Conservation (phyloP, 2,888 invertebrate genomes). For the Elysia crispata region DNA sequence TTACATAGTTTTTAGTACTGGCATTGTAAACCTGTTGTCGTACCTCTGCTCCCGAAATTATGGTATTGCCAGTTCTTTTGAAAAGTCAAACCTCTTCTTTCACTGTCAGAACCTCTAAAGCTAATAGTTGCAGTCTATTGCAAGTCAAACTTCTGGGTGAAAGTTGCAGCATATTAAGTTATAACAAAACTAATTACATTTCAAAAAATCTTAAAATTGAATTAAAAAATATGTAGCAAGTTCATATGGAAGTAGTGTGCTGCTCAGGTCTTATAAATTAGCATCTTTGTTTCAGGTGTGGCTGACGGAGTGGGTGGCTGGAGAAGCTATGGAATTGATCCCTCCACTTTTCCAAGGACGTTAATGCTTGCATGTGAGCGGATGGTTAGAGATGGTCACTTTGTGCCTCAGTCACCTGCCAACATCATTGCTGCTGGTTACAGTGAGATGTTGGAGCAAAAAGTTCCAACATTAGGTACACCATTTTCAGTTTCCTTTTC, state of each 20-base stretch:
- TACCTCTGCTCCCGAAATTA: too few species aligned
- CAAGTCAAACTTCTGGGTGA: too few species aligned
- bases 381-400: constrained; percentile 89
- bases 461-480: constrained; percentile 92
- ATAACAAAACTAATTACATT: too few species aligned
- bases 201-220: too few species aligned
- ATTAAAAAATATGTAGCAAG: too few species aligned
- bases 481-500: background rate
- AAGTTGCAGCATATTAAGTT: background rate
- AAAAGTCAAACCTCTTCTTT: too few species aligned
- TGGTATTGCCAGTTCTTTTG: too few species aligned
- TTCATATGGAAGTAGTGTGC: too few species aligned
- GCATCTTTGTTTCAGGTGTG: constrained; percentile 84
- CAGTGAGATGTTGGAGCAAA: constrained; percentile 92
- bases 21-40: too few species aligned
- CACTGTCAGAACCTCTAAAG: too few species aligned
- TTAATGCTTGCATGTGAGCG: constrained; percentile 96
- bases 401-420: constrained; percentile 89
- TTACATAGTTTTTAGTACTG: too few species aligned
- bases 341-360: constrained; percentile 95
- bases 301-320: constrained; percentile 99
- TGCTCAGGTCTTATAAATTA: background rate
- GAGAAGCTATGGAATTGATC: constrained; percentile 98
- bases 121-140: too few species aligned
- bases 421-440: constrained; percentile 93